A percentile compares a stretch with the other conserved stretches of the same genome.
phyloP scores from a whole-genome alignment of 2,113 vertebrate genomes.

The Eolophus roseicapilla region DNA sequence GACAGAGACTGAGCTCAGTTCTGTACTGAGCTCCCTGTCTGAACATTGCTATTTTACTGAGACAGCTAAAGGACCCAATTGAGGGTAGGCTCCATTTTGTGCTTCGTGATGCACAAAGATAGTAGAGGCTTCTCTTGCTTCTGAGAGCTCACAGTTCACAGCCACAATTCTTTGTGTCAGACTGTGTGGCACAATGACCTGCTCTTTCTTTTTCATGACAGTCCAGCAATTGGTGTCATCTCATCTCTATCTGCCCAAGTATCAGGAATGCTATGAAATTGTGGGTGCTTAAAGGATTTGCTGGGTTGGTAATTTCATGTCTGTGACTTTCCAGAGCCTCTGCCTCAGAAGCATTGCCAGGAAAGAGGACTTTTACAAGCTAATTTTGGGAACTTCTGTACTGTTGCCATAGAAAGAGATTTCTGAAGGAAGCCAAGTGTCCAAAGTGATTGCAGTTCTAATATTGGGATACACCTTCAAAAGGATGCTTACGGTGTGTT shows the following conservation, averaged over 20 bases:
- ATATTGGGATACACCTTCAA: rapidly evolving
- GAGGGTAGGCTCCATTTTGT: neutral
- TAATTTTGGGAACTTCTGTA: neutral
- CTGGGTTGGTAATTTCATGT: neutral
- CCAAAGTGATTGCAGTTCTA: neutral
- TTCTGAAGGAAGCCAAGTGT: neutral
- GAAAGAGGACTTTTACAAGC: neutral
- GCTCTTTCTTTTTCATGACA: neutral
- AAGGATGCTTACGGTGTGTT: neutral
- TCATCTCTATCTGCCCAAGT: neutral
- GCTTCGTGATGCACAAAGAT: neutral
- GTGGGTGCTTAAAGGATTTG: neutral
- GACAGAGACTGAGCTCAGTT: neutral
- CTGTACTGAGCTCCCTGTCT: neutral
- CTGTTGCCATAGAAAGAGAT: neutral
- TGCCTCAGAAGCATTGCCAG: neutral
- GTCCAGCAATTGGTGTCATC: neutral
- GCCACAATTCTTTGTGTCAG: neutral
- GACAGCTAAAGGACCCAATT: neutral
- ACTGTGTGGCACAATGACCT: neutral
- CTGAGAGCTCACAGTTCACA: neutral
- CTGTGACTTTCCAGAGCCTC: neutral
- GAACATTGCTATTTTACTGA: neutral
- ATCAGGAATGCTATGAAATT: neutral
- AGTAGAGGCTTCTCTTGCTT: neutral